Base-by-base conservation (phyloP, 2,113 vertebrate species). In the Cranoglanis bouderius region DNA sequence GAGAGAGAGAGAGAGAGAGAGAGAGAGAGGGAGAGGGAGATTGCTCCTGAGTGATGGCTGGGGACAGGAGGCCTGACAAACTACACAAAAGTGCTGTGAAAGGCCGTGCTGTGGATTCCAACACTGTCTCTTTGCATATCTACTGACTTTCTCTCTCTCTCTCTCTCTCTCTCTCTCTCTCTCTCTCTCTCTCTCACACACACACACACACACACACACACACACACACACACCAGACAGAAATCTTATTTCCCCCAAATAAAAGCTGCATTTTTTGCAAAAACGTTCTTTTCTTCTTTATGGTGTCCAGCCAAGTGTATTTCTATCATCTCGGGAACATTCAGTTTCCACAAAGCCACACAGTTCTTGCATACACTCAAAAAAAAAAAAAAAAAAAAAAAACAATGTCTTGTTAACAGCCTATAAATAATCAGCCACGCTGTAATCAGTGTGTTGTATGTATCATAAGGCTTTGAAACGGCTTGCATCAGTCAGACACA, bases 61-160 rank as follows among this genome's bases (percentile, higher is more conserved):
- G 49, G 70, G 40, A 72, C 24, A 83, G 12, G 26, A 84, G 80
- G 65, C 51, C 65, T 83, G 81, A 88, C 65, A 84, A 88, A 88
- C n/a, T 46, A 88, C 87, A 84, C 87, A 51, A n/a, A 84, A 61
- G 81, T 59, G 80, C 49, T 83, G 87, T 88, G 61, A 88, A 88
- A 88, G 55, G 82, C 67, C 51, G n/a, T 74, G 53, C 67, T 61
- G 53, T 70, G 29, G 67, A 88, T 83, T 75, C 53, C 53, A 59
- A 40, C 57, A 55, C 87, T 75, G 65, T 88, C 81, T n/a, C 32
- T 32, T 88, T 74, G 26, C 65, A 83, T 87, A 53, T 83, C 51
- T 59, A 46, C 24, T 57, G 24, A 16, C 51, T 19, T 81, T 24
- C 74, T 49, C n/a, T n/a, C n/a, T n/a, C n/a, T n/a, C n/a, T n/a